Evolutionary conservation across 2,113 vertebrate species (phyloP).

Genomic region (Murina feae): DNA sequence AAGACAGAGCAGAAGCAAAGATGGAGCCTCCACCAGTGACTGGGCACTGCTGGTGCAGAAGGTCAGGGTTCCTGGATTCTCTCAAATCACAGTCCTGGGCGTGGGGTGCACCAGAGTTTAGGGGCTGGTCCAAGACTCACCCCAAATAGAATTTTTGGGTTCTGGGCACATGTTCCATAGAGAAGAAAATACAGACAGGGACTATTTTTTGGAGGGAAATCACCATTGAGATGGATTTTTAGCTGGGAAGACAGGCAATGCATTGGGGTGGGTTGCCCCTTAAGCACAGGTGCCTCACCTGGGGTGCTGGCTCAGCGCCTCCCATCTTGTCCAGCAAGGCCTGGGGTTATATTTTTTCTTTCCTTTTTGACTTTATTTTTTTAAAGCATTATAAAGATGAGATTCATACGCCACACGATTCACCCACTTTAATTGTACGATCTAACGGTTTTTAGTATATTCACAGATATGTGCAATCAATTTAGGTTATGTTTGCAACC

Average conservation of each 20-base stretch:
- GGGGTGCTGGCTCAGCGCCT: background rate
- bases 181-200: background rate
- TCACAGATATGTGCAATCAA: background rate
- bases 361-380: background rate
- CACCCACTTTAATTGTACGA: background rate
- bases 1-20: background rate
- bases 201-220: background rate
- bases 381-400: background rate
- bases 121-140: background rate
- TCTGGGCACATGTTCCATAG: background rate
- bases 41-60: background rate
- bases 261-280: fast-evolving
- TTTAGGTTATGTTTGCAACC: background rate
- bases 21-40: background rate
- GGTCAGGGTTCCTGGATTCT: background rate
- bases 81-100: background rate
- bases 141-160: background rate
- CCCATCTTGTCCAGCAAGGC: background rate
- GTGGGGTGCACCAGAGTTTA: background rate
- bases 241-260: background rate
- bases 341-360: no score
- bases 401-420: background rate
- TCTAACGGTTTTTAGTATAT: background rate
- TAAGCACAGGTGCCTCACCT: no score
- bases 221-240: background rate